Conservation (phyloP, 1,140 invertebrate genomes). For the Monochamus saltuarius region DNA sequence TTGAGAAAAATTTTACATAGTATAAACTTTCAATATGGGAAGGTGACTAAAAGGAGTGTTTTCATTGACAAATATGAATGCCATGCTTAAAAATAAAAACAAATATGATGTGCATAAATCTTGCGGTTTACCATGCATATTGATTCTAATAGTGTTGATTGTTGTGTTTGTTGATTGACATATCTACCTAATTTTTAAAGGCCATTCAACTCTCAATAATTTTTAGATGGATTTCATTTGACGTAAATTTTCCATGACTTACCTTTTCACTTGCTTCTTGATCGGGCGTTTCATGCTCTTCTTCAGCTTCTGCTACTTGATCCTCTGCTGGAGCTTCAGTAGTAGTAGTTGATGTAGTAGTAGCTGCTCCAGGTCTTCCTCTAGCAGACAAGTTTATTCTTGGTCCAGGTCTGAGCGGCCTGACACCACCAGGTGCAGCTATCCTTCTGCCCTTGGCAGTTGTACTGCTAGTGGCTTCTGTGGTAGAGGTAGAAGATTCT, state of each 20-base stretch:
- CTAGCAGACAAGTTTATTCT: constrained; percentile 55
- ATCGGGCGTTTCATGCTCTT: constrained; percentile 54
- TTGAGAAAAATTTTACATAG: too few relatives aligned
- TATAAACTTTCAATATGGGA: too few relatives aligned
- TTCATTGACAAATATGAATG: too few relatives aligned
- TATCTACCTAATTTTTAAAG: too few relatives aligned
- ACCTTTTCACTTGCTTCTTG: constrained; percentile 51
- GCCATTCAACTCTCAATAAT: too few relatives aligned
- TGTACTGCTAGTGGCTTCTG: constrained; percentile 46
- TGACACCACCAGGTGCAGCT: constrained; percentile 43
- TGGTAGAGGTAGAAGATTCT: constrained; percentile 32
- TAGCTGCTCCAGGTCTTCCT: constrained; percentile 54
- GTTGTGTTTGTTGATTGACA: too few relatives aligned
- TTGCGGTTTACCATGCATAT: too few relatives aligned
- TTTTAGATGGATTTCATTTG: too few relatives aligned
- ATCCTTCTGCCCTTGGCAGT: constrained; percentile 43
- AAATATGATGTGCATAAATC: too few relatives aligned
- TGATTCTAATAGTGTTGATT: too few relatives aligned
- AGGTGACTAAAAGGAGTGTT: too few relatives aligned
- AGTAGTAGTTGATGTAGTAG: constrained; percentile 53
- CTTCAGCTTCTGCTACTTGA: constrained; percentile 49
- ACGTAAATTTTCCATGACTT: background rate
- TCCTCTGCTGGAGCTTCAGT: constrained; percentile 46
- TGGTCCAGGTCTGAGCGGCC: constrained; percentile 59
- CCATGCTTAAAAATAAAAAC: too few relatives aligned